Evolutionary conservation across 2,888 invertebrate species (phyloP).

Genomic region (Dromius quadrimaculatus): DNA sequence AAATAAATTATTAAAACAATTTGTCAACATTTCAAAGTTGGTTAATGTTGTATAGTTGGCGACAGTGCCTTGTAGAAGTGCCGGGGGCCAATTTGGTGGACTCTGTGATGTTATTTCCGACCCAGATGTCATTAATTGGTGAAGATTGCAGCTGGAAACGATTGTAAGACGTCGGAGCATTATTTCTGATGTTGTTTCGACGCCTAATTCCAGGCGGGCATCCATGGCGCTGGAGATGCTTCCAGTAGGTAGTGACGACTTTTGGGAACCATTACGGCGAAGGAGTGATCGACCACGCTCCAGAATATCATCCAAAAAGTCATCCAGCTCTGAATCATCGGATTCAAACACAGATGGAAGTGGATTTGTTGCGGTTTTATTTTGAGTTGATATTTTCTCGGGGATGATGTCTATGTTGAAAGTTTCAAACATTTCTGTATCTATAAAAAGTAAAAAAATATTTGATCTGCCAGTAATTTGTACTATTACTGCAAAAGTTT

Average conservation of each 20-base stretch:
- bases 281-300: slow-evolving; percentile 73
- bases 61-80: slow-evolving; percentile 67
- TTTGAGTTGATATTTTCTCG: slow-evolving; percentile 56
- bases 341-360: slow-evolving; percentile 82
- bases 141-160: slow-evolving; percentile 59
- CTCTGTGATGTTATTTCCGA: slow-evolving; percentile 65
- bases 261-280: slow-evolving; percentile 54
- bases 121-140: slow-evolving; percentile 61
- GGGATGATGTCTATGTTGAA: slow-evolving; percentile 59
- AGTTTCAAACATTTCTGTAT: slow-evolving; percentile 57
- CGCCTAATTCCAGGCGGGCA: slow-evolving; percentile 82
- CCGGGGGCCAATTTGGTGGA: slow-evolving; percentile 67
- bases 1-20: slow-evolving; percentile 78
- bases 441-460: neutral
- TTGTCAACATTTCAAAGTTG: slow-evolving; percentile 74
- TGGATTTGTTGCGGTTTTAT: slow-evolving; percentile 64
- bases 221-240: slow-evolving; percentile 80
- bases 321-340: slow-evolving; percentile 86
- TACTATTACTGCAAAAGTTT: neutral
- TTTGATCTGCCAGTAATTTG: neutral
- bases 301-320: slow-evolving; percentile 78
- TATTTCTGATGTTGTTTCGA: slow-evolving; percentile 83
- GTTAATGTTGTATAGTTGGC: neutral
- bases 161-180: slow-evolving; percentile 78
- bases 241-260: slow-evolving; percentile 55